Percentiles rank a stretch among this genome's conserved stretches.
Evolutionary conservation across 2,888 invertebrate genomes (phyloP).

Genomic region (Synergus japonicus): DNA sequence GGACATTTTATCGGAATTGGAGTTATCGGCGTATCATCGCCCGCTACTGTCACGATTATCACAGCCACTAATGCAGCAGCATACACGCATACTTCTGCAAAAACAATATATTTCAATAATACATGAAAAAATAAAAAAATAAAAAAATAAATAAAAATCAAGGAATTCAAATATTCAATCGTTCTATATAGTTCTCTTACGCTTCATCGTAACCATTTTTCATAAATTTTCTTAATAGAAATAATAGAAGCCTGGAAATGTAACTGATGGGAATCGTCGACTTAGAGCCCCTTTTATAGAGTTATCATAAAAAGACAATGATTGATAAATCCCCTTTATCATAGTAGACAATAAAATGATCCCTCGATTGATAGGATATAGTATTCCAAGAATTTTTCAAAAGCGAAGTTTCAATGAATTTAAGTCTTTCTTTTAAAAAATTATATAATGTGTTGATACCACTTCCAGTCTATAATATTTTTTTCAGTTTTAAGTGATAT

Average conservation of each 20-base stretch:
- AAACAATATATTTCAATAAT: not conserved
- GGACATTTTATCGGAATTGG: conserved; percentile 57
- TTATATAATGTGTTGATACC: too few species aligned
- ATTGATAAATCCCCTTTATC: too few species aligned
- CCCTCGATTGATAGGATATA: too few species aligned
- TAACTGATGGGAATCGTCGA: not conserved
- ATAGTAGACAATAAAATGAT: too few species aligned
- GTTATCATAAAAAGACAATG: conserved; percentile 22
- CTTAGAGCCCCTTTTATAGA: conserved; percentile 59
- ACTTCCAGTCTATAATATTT: too few species aligned
- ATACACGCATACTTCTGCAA: conserved; percentile 15
- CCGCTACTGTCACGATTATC: conserved; percentile 18
- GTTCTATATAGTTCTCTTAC: not conserved
- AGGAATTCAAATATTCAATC: too few species aligned
- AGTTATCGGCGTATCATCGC: not conserved
- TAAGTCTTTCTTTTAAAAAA: too few species aligned
- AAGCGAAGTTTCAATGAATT: too few species aligned
- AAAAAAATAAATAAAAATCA: too few species aligned
- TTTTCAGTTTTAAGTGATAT: too few species aligned
- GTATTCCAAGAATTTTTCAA: too few species aligned
- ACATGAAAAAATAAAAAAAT: too few species aligned
- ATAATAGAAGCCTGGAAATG: not conserved
- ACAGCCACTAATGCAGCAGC: not conserved
- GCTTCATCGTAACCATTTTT: not conserved
- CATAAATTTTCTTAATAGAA: not conserved